Conservation (phyloP, 2,888 invertebrate genomes). For the Steinernema scapterisci region DNA sequence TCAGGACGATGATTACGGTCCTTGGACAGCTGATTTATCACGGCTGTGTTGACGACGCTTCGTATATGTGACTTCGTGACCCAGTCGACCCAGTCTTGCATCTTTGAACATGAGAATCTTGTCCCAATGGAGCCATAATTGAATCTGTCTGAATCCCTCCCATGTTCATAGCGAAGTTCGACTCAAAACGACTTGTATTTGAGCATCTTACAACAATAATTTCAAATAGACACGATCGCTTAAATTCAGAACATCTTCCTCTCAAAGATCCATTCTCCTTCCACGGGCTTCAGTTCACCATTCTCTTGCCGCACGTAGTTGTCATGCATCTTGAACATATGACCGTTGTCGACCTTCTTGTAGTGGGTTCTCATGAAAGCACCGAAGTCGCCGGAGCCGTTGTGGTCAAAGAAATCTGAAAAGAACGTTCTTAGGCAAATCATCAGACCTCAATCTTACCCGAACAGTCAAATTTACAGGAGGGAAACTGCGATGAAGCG, state of each 20-base stretch:
- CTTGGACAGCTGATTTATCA: no score
- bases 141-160: no score
- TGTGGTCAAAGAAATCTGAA: background rate
- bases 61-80: no score
- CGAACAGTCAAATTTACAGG: conserved; percentile 5
- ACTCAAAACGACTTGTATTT: no score
- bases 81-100: no score
- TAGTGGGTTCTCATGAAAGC: background rate
- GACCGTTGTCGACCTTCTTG: conserved; percentile 10
- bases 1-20: no score
- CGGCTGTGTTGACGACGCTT: no score
- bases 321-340: background rate
- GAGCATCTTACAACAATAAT: no score
- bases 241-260: background rate
- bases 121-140: no score
- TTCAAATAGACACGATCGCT: no score
- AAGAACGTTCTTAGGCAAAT: background rate
- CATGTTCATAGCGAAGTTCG: no score
- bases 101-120: no score
- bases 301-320: background rate
- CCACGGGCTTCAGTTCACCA: background rate
- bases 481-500: background rate
- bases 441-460: background rate
- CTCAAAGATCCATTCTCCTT: conserved; percentile 14
- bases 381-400: background rate